phyloP scores from a whole-genome alignment of 2,113 vertebrate species.

The Eidolon helvum region DNA sequence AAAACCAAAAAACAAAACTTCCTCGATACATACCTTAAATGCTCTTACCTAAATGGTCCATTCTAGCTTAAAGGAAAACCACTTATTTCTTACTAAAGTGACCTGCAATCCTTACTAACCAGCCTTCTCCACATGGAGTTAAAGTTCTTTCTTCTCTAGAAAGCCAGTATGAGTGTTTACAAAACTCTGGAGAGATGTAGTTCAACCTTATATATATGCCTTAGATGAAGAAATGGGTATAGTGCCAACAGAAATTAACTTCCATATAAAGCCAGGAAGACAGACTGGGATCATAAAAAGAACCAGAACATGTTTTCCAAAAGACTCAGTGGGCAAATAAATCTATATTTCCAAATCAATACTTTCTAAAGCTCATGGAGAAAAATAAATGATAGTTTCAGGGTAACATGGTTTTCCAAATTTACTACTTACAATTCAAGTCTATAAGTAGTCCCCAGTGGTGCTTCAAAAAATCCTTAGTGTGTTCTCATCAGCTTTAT shows the following conservation, averaged over 20 bases:
- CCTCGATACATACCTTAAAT: not conserved
- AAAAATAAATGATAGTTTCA: constrained; percentile 63
- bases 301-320: constrained; percentile 37
- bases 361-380: constrained; percentile 47
- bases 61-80: not conserved
- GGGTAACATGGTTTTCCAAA: constrained; percentile 45
- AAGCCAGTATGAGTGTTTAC: not conserved
- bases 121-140: not conserved
- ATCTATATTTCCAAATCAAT: constrained; percentile 68
- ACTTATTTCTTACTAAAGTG: not conserved
- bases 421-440: constrained; percentile 63
- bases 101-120: not conserved
- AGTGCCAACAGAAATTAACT: constrained; percentile 65
- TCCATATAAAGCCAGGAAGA: constrained; percentile 48
- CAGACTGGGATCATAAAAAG: constrained; percentile 37
- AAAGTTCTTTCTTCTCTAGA: constrained; percentile 15
- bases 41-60: not conserved
- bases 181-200: not conserved
- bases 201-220: constrained; percentile 33
- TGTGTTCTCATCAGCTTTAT: constrained; percentile 30
- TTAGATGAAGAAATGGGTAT: constrained; percentile 40
- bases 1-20: not conserved
- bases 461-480: not conserved
- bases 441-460: constrained; percentile 3
- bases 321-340: constrained; percentile 61